Conservation (phyloP, 1,140 invertebrate genomes). For the Rhopalosiphum maidis region DNA sequence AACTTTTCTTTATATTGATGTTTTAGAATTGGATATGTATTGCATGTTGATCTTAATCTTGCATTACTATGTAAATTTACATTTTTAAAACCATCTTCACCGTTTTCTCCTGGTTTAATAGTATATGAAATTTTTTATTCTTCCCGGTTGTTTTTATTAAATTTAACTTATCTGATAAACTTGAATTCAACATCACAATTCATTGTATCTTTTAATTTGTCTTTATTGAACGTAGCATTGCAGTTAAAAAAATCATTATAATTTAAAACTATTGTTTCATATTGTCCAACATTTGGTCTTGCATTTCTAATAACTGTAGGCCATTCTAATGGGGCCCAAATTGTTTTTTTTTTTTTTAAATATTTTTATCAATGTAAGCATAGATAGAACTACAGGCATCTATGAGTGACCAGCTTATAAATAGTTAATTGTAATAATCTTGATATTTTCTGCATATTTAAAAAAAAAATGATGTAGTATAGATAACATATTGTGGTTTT, state of each 20-base stretch:
- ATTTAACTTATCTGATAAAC: neutral
- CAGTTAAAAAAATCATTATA: neutral
- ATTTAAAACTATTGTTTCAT: neutral
- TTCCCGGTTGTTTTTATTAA: neutral
- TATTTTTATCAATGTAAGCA: slow-evolving; percentile 14
- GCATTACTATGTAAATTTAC: neutral
- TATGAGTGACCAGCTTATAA: neutral
- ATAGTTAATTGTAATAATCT: neutral
- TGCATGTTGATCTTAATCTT: neutral
- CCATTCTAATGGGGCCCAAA: slow-evolving; percentile 56
- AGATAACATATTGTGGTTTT: neutral
- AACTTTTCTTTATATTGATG: neutral
- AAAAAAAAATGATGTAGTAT: neutral
- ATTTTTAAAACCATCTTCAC: neutral
- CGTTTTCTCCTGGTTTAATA: neutral
- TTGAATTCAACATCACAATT: neutral
- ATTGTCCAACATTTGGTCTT: neutral
- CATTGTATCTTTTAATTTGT: neutral
- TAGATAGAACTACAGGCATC: neutral
- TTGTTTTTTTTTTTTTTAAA: slow-evolving; percentile 41
- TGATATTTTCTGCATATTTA: neutral
- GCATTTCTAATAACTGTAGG: neutral
- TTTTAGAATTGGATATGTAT: neutral
- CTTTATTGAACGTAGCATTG: neutral
- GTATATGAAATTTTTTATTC: neutral